These are phyloP conservation scores for Smutsia temminckii DNA, from an alignment of 2,797 vertebrate species.

Conservation along the genomic window DNA sequence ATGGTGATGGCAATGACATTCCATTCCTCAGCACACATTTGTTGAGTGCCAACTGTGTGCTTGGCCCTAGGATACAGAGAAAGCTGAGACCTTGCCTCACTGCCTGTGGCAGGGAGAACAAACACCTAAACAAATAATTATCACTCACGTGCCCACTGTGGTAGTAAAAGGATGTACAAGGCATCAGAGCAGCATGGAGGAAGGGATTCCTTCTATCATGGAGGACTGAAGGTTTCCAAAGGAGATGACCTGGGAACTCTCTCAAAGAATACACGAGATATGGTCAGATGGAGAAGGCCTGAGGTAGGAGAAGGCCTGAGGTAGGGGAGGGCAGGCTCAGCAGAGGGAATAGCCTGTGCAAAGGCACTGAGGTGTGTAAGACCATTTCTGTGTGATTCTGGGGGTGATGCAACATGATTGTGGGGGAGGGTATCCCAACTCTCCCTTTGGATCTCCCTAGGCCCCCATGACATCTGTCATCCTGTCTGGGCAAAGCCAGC, in stretches of 20 bases:
- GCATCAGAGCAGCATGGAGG: too few species aligned
- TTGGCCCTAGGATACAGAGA: background rate
- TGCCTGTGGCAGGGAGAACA: background rate
- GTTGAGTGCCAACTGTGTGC: background rate
- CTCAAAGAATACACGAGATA: background rate
- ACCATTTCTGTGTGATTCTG: background rate
- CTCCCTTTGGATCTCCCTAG: background rate
- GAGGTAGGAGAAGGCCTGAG: background rate
- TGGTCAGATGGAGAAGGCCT: background rate
- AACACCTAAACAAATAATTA: background rate
- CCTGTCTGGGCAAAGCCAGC: background rate
- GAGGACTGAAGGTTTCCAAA: background rate
- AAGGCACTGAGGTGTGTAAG: background rate
- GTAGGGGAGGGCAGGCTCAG: background rate
- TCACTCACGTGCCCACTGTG: background rate
- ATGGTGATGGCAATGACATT: background rate
- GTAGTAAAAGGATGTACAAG: background rate
- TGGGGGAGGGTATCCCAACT: background rate
- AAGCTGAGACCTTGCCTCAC: background rate
- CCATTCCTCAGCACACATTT: background rate
- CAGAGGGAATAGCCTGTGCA: background rate
- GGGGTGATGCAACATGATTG: background rate
- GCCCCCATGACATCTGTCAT: background rate
- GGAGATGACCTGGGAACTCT: too few species aligned
- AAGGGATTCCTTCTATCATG: background rate